phyloP scores from a whole-genome alignment of 2,888 invertebrate species.

The Heliconius charithonia region DNA sequence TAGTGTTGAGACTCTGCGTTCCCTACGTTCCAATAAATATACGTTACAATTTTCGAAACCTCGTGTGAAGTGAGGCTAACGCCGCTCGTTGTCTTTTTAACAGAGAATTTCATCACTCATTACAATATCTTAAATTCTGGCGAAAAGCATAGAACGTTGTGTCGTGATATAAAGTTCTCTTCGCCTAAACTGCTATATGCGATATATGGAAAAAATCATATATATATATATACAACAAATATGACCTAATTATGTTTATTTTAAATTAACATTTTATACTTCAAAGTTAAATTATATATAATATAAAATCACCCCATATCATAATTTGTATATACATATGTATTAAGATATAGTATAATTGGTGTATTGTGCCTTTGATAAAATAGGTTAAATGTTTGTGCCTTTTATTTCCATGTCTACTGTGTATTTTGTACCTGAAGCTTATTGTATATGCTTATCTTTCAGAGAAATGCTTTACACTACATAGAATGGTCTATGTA shows the following conservation, averaged over 20 bases:
- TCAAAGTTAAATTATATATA: neutral
- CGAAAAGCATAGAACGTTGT: neutral
- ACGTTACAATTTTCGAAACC: no score
- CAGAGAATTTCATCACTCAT: no score
- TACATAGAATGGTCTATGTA: slow-evolving; percentile 3
- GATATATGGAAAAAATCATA: neutral
- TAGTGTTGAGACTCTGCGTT: neutral
- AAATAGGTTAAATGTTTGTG: slow-evolving; percentile 76
- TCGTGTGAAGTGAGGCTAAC: no score
- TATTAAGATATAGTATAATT: slow-evolving; percentile 58
- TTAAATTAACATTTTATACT: neutral
- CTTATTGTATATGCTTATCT: slow-evolving; percentile 52
- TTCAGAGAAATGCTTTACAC: slow-evolving; percentile 35
- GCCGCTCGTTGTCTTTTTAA: no score
- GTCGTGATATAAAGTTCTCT: neutral
- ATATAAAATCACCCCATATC: slow-evolving; percentile 15
- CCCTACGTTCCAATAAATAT: neutral
- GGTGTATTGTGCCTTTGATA: slow-evolving; percentile 79
- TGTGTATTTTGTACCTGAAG: slow-evolving; percentile 74
- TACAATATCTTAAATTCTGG: no score
- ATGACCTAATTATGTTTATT: neutral
- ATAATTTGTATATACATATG: slow-evolving; percentile 33
- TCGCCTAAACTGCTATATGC: neutral
- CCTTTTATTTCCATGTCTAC: slow-evolving; percentile 75
- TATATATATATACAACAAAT: neutral